Conservation (phyloP, 2,888 invertebrate genomes). For the Saturnia pavonia region DNA sequence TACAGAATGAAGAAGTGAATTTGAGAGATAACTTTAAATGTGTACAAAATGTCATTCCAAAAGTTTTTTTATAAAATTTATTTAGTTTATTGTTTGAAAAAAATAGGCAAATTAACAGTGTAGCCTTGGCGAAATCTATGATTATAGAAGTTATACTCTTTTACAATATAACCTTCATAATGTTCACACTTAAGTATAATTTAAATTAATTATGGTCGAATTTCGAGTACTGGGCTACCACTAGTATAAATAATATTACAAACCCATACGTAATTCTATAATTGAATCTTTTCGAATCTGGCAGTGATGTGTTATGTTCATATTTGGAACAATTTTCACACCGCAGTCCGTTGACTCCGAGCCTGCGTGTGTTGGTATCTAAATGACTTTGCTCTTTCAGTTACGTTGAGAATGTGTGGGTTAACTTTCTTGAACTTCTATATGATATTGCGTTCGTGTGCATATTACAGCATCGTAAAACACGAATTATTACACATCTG, state of each 20-base stretch:
- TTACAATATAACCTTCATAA: no score
- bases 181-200: no score
- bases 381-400: slow-evolving; percentile 32
- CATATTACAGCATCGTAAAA: slow-evolving; percentile 44
- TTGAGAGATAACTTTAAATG: no score
- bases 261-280: neutral
- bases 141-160: no score
- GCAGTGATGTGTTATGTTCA: neutral
- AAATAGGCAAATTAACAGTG: no score
- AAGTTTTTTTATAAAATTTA: no score
- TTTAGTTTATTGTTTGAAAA: no score
- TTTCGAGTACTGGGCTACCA: no score
- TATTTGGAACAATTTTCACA: slow-evolving; percentile 15
- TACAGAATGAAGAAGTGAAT: no score
- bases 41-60: no score
- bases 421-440: slow-evolving; percentile 42
- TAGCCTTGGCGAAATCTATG: no score
- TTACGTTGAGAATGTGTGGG: slow-evolving; percentile 43
- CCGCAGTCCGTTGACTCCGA: slow-evolving; percentile 51
- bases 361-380: slow-evolving; percentile 43
- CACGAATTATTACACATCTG: slow-evolving; percentile 38
- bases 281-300: neutral
- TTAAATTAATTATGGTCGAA: no score
- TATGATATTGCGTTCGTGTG: slow-evolving; percentile 42
- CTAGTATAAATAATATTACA: neutral